Base-by-base conservation (phyloP, 2,113 vertebrate genomes). In the Oenanthe oenanthe region DNA sequence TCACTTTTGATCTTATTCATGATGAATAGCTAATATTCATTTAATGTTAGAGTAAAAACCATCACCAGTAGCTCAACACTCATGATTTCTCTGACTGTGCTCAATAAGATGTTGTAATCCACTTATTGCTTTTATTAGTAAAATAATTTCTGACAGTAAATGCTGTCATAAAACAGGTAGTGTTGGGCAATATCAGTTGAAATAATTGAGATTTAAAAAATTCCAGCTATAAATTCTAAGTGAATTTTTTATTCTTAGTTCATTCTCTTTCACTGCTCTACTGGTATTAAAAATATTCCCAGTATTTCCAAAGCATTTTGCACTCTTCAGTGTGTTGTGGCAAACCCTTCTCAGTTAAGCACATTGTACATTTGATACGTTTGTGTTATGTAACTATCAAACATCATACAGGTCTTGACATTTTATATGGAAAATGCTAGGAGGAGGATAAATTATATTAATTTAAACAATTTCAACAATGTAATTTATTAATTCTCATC, bases 121-220 rank as follows among this genome's bases (percentile, higher is more conserved):
- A 81, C 48, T 87, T 89, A 68, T 34, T 43, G 40, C 28, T 89
- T 78, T 81, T 81, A 81, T 87, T 63, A 91, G 29, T 88, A 40
- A 89, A 96, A 89, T 81, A 89, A 85, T 38, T 78, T 48, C 25
- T 89, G 42, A n/a, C 40, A 88, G 61, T 72, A 79, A 94, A 82
- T 85, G 57, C 48, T 75, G 26, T 81, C 38, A 87, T 73, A 73
- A 91, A 89, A 53, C 32, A 80, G 26, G 50, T 66, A 47, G 32
- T 42, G 34, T 58, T 77, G 19, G 50, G 53, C 31, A 62, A 43
- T 62, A 93, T 57, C 28, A 32, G 13, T 9, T 62, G 3, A 91
- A 81, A 84, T 77, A 7, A 61, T 34, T 4, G 9, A 91, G 51
- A 81, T 15, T 10, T 16, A 16, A 89, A 75, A 86, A 75, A 62